phyloP scores from a whole-genome alignment of 1,140 invertebrate species.

The Dolichoris vasculosae region DNA sequence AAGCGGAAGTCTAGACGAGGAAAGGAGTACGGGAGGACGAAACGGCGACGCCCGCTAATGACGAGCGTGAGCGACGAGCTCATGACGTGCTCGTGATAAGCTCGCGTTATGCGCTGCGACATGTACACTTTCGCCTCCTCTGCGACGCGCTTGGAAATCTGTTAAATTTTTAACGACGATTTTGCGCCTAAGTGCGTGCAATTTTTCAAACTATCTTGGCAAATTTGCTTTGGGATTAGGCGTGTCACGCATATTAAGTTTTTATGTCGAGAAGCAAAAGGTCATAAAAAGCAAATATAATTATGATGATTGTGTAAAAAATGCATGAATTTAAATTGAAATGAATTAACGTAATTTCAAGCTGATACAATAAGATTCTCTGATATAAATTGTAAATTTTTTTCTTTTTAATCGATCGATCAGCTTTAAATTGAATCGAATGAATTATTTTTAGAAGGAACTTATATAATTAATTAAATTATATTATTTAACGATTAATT shows the following conservation, averaged over 20 bases:
- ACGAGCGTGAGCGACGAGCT: constrained; percentile 36
- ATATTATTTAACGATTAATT: too few relatives aligned
- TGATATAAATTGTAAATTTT: not conserved
- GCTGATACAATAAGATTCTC: not conserved
- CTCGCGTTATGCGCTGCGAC: not conserved
- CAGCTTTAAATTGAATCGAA: not conserved
- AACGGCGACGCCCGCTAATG: constrained; percentile 3
- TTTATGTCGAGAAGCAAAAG: not conserved
- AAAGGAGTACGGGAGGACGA: not conserved
- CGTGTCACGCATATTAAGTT: not conserved
- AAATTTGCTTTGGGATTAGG: not conserved
- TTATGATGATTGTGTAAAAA: not conserved
- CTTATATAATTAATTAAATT: too few relatives aligned
- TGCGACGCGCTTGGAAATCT: not conserved
- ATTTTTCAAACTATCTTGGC: constrained; percentile 6
- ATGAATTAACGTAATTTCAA: not conserved
- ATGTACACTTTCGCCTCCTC: not conserved
- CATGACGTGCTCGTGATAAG: constrained; percentile 28
- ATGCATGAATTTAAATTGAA: not conserved
- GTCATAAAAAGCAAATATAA: not conserved
- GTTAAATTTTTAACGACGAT: constrained; percentile 33
- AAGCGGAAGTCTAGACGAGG: not conserved
- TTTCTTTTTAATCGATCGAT: not conserved
- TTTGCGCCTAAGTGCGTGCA: not conserved
- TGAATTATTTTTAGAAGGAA: too few relatives aligned